A percentile compares a stretch with the other conserved stretches of the same genome.
These are phyloP conservation scores for Ceyx cyanopectus DNA, from an alignment of 2,113 vertebrate species.

Conservation along the genomic window DNA sequence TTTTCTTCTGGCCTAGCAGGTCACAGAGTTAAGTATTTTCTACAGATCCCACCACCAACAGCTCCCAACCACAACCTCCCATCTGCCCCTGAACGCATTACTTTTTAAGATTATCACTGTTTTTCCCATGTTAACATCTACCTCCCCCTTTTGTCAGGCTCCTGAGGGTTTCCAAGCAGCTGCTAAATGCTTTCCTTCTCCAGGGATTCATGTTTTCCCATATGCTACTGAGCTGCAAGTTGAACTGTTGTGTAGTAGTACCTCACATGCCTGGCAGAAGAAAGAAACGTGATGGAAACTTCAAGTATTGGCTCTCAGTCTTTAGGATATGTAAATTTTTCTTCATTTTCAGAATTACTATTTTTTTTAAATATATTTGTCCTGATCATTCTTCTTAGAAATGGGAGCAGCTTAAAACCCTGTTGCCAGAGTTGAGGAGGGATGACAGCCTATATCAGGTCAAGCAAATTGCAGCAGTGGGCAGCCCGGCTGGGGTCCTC, in stretches of 20 bases:
- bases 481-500: slow-evolving; percentile 39
- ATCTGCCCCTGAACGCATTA: background rate
- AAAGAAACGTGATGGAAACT: background rate
- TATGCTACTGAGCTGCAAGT: slow-evolving; percentile 7
- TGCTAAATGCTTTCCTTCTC: slow-evolving; percentile 36
- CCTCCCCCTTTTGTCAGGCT: background rate
- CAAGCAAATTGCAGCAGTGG: slow-evolving; percentile 65
- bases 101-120: background rate
- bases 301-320: background rate
- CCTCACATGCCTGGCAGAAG: background rate
- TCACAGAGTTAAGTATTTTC: background rate
- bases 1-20: background rate
- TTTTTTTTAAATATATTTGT: background rate
- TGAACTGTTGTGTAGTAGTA: background rate
- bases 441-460: slow-evolving; percentile 28
- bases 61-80: background rate
- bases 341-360: background rate
- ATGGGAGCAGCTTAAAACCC: background rate
- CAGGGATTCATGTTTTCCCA: slow-evolving; percentile 24
- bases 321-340: background rate
- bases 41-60: background rate
- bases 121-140: background rate
- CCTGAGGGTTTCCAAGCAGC: slow-evolving; percentile 13
- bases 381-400: background rate
- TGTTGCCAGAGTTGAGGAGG: background rate